phyloP scores from a whole-genome alignment of 2,113 vertebrate genomes.

The Ammodramus savannarum region DNA sequence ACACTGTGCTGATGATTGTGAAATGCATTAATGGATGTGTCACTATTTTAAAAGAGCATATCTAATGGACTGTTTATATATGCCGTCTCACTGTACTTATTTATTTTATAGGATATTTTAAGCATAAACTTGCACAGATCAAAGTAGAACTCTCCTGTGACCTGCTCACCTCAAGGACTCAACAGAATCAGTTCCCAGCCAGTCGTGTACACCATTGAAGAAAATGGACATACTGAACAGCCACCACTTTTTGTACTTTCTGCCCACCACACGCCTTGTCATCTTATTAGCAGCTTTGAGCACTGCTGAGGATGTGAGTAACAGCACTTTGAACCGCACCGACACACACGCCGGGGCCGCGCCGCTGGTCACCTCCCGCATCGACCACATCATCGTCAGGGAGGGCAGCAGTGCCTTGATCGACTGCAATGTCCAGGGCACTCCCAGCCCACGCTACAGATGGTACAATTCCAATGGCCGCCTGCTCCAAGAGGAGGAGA shows the following conservation, averaged over 20 bases:
- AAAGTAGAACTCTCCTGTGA: constrained; percentile 37
- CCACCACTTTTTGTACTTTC: constrained; percentile 57
- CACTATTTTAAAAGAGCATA: constrained; percentile 39
- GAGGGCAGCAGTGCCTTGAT: constrained; percentile 92
- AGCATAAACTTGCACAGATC: constrained; percentile 24
- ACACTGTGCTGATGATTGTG: not conserved
- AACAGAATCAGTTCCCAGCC: constrained; percentile 17
- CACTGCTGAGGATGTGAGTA: constrained; percentile 61
- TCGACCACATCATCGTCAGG: constrained; percentile 88
- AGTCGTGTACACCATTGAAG: constrained; percentile 3
- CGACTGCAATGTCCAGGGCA: constrained; percentile 88
- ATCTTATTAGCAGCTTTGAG: constrained; percentile 66
- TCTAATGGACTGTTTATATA: constrained; percentile 27
- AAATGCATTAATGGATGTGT: constrained; percentile 23
- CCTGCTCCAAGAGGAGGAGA: constrained; percentile 75
- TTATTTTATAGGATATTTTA: constrained; percentile 62
- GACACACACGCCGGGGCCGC: constrained; percentile 65
- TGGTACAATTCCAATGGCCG: constrained; percentile 93
- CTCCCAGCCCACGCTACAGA: constrained; percentile 82
- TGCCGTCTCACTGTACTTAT: not conserved
- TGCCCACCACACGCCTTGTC: constrained; percentile 68
- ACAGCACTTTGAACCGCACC: constrained; percentile 73
- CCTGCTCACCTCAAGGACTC: constrained; percentile 8
- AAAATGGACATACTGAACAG: constrained; percentile 61
- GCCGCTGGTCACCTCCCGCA: constrained; percentile 75